These are phyloP conservation scores for Notarius lentiginosus DNA, from an alignment of 2,113 vertebrate genomes.

Conservation along the genomic window DNA sequence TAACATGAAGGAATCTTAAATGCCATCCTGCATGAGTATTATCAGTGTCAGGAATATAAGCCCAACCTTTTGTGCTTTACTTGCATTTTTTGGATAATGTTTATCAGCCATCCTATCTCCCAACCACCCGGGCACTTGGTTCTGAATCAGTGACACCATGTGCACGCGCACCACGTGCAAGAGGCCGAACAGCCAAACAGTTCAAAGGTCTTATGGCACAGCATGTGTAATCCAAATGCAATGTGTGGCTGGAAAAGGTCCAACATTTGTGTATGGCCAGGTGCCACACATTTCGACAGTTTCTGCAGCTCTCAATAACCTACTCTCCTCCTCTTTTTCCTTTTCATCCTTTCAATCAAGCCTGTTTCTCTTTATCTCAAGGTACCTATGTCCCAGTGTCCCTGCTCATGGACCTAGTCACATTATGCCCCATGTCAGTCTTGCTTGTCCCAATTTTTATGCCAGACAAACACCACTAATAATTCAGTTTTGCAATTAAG, in stretches of 20 bases:
- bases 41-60: background rate
- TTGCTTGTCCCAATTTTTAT: background rate
- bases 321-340: background rate
- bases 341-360: background rate
- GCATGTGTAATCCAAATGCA: constrained; percentile 64
- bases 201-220: constrained; percentile 61
- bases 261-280: constrained; percentile 59
- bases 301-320: background rate
- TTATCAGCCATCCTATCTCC: constrained; percentile 56
- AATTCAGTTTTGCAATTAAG: background rate
- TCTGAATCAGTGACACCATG: constrained; percentile 42
- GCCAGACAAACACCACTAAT: background rate
- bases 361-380: background rate
- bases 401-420: background rate
- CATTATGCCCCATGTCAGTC: background rate
- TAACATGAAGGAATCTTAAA: background rate
- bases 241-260: constrained; percentile 61
- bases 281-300: background rate
- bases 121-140: constrained; percentile 27
- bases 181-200: constrained; percentile 57
- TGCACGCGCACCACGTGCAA: constrained; percentile 30
- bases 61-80: constrained; percentile 41
- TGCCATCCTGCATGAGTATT: background rate
- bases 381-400: background rate
- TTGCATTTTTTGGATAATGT: constrained; percentile 51